A percentile compares a stretch with the other conserved stretches of the same genome.
Conservation (phyloP, 1,140 invertebrate species). For the Propsilocerus akamusi region DNA sequence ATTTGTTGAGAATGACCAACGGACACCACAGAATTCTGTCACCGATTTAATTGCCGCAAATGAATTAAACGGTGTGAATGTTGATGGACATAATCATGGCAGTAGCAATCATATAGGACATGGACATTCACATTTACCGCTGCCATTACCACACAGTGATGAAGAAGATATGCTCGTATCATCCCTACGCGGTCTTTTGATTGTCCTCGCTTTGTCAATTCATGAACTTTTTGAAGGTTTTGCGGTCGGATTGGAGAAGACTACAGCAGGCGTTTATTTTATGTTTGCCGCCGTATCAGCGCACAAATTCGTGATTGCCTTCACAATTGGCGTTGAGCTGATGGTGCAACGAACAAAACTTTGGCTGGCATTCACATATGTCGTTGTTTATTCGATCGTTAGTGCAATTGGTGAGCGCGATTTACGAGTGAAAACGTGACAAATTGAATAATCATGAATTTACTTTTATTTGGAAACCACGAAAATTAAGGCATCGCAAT, state of each 20-base stretch:
- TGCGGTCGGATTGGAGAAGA: slow-evolving; percentile 63
- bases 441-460: background rate
- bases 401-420: slow-evolving; percentile 52
- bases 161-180: slow-evolving; percentile 39
- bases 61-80: slow-evolving; percentile 11
- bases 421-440: too few species aligned
- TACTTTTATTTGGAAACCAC: slow-evolving; percentile 16
- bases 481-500: slow-evolving; percentile 35
- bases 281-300: slow-evolving; percentile 70
- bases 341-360: slow-evolving; percentile 43
- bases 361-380: slow-evolving; percentile 41
- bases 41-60: background rate
- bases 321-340: slow-evolving; percentile 66
- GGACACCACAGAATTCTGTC: background rate
- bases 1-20: background rate
- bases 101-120: slow-evolving; percentile 25
- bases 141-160: slow-evolving; percentile 16
- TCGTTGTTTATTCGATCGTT: slow-evolving; percentile 58
- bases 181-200: slow-evolving; percentile 50
- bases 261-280: slow-evolving; percentile 50
- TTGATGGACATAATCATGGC: slow-evolving; percentile 5
- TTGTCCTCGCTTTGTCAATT: slow-evolving; percentile 72
- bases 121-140: slow-evolving; percentile 26
- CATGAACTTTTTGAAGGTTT: slow-evolving; percentile 87
- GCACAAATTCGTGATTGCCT: slow-evolving; percentile 79